These are phyloP conservation scores for Chloropsis hardwickii DNA, from an alignment of 2,113 vertebrate genomes.

Conservation along the genomic window DNA sequence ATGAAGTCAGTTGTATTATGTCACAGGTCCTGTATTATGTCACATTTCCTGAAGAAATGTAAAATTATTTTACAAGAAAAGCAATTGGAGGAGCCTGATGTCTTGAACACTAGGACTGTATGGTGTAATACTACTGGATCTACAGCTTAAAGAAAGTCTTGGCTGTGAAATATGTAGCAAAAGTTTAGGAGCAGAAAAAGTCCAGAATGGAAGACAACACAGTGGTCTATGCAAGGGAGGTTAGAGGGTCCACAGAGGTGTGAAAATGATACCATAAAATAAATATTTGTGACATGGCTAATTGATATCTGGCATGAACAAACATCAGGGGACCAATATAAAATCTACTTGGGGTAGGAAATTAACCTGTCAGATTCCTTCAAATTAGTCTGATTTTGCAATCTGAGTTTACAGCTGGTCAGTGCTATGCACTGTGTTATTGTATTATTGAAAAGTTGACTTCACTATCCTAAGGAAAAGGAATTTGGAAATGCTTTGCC, in stretches of 20 bases:
- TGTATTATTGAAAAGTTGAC: not conserved
- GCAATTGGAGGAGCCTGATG: not conserved
- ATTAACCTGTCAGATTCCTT: not conserved
- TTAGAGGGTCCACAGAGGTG: not conserved
- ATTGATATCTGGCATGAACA: not conserved
- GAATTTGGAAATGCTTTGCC: not conserved
- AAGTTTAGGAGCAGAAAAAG: not conserved
- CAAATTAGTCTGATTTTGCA: not conserved
- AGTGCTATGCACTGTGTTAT: not conserved
- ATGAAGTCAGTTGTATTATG: not conserved
- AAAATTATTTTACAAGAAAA: not conserved
- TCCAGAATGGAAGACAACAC: not conserved
- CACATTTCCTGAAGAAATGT: not conserved
- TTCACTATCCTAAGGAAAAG: not conserved
- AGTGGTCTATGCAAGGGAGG: accelerated
- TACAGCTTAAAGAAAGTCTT: not conserved
- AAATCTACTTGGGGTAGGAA: not conserved
- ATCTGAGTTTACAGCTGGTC: not conserved
- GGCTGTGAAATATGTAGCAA: not conserved
- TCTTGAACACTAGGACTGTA: not conserved
- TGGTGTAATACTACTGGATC: not conserved
- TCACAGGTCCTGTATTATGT: not conserved
- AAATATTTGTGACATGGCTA: not conserved
- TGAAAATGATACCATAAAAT: not conserved
- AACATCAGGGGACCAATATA: not conserved